Evolutionary conservation across 2,888 invertebrate genomes (phyloP), one percentile per base, ranked within the genome.

Genomic region (Aleiodes testaceus): DNA sequence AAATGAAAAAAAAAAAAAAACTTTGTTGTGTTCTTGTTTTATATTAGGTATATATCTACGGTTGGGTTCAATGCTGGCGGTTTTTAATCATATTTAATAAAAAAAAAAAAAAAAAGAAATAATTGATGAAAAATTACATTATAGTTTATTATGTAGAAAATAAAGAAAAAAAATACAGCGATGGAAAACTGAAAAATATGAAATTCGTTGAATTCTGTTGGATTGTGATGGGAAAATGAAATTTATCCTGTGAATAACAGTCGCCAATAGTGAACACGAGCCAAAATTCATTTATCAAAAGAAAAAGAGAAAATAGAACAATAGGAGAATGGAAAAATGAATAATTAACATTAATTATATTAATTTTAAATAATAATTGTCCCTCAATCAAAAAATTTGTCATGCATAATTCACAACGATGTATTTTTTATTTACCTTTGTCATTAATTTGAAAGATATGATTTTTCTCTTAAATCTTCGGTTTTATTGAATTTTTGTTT

Each of bases 21-120:
- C 81, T 85, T 85, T 85, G 84, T 86, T 86, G 85, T 86, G 84
- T 86, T 86, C 85, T 85, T 85, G 86, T 87, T 87, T 86, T 84
- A 83, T 83, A 86, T 85, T 86, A 86, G 83, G 82, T 85, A 82
- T 85, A 84, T 84, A 79, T 78, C 77, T 81, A 80, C 79, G 79
- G 81, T 84, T 84, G 80, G 80, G 79, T 84, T 84, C 83, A 81
- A 75, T 81, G 81, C 80, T 81, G 83, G 83, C 79, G 80, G 78
- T 80, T 80, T 80, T 79, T 75, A 66, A 75, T 72, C 71, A 61
- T 64, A 45, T 71, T 76, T 69, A 61, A 16, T 44, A 45, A 12
- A 49, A 64, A 49, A 45, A 26, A 18, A 49, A 18, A 16, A 64
- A 26, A 42, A 47, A 18, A 3, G 18, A 50, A 16, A 16, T 16